A percentile compares a stretch with the other conserved stretches of the same genome.
Evolutionary conservation across 2,888 invertebrate species (phyloP).

Genomic region (Unio pictorum): DNA sequence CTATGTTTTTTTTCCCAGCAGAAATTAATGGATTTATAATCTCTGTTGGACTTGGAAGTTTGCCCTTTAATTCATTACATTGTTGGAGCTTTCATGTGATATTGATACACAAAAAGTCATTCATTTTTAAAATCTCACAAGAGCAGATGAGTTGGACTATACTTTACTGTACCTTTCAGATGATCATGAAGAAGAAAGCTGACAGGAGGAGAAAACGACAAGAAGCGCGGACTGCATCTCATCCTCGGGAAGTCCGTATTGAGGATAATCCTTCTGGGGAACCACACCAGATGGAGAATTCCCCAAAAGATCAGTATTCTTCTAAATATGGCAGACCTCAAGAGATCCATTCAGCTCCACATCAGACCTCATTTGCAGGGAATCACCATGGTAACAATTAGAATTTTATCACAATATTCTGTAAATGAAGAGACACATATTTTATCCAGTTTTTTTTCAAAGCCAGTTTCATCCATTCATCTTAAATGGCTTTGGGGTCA

Average conservation of each 20-base stretch:
- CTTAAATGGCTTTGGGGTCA: too few species aligned
- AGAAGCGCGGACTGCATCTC: conserved; percentile 49
- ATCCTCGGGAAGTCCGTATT: conserved; percentile 15
- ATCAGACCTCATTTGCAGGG: conserved; percentile 57
- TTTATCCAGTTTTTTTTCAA: neutral
- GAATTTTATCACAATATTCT: neutral
- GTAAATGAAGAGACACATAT: neutral
- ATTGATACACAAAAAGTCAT: too few species aligned
- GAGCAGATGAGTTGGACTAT: too few species aligned
- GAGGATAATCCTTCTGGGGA: conserved; percentile 38
- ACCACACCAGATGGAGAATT: conserved; percentile 44
- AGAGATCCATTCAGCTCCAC: conserved; percentile 20
- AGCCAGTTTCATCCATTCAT: too few species aligned
- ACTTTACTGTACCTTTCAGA: conserved; percentile 36
- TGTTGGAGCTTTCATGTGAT: too few species aligned
- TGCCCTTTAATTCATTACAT: too few species aligned
- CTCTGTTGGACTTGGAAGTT: too few species aligned
- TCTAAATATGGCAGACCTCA: neutral
- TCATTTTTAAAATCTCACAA: too few species aligned
- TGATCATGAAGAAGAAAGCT: conserved; percentile 69
- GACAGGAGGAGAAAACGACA: conserved; percentile 62
- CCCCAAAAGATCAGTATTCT: conserved; percentile 9
- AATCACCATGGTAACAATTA: conserved; percentile 19
- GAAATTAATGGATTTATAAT: too few species aligned
- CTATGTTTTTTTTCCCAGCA: too few species aligned